Evolutionary conservation across 2,113 vertebrate genomes (phyloP).

Genomic region (Vombatus ursinus): DNA sequence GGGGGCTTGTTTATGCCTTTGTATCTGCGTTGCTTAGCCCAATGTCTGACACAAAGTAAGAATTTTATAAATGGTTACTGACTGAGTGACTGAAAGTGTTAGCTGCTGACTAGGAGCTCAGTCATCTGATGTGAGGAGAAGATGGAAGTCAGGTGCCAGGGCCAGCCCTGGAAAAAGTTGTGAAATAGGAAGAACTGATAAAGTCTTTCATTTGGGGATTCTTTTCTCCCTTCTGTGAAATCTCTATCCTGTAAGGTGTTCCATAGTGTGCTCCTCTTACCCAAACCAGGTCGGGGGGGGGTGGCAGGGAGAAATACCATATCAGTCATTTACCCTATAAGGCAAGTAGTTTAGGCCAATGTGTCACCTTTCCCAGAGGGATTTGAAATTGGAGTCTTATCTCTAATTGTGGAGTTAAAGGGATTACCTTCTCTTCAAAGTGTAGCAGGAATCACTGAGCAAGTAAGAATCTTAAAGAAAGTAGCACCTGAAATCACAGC

Average conservation of each 20-base stretch:
- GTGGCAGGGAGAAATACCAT: background rate
- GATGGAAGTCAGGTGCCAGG: background rate
- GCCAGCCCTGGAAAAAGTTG: background rate
- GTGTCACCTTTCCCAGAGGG: background rate
- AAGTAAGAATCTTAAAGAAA: background rate
- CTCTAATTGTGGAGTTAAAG: conserved; percentile 19
- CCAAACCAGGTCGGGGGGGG: background rate
- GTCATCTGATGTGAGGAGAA: background rate
- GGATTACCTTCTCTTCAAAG: background rate
- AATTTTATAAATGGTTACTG: background rate
- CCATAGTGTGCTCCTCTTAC: background rate
- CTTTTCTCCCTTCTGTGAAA: background rate
- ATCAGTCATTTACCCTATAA: too few relatives aligned
- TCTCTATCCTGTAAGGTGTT: background rate
- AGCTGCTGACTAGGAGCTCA: background rate
- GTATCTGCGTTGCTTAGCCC: too few relatives aligned
- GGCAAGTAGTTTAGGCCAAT: background rate
- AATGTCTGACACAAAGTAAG: background rate
- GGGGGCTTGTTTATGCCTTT: too few relatives aligned
- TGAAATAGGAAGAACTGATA: background rate
- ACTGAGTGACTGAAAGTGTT: background rate
- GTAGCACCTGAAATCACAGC: background rate
- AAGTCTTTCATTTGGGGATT: background rate
- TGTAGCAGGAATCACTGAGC: background rate
- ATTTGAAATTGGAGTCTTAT: conserved; percentile 16